Percentiles rank a stretch among this genome's conserved stretches.
phyloP scores from a whole-genome alignment of 2,113 vertebrate species.

The Zosterops hypoxanthus region DNA sequence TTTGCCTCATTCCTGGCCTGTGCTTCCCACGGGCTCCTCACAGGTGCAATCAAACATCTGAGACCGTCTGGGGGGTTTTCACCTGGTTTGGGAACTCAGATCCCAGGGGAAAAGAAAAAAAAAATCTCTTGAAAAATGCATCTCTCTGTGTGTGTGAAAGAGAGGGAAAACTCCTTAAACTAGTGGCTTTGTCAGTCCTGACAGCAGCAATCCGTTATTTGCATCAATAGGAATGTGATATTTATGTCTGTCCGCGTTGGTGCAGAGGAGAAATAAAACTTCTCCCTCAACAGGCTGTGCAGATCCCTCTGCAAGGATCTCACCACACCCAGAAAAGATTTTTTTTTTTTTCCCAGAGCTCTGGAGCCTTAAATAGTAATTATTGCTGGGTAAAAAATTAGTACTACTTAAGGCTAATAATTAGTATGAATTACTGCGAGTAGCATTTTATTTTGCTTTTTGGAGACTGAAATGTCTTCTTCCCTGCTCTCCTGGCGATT shows the following conservation, averaged over 20 bases:
- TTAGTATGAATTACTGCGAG: background rate
- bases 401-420: background rate
- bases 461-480: background rate
- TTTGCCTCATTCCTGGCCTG: background rate
- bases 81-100: background rate
- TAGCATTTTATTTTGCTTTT: constrained; percentile 4
- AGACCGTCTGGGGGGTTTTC: background rate
- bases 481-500: background rate
- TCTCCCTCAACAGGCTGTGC: background rate
- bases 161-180: background rate
- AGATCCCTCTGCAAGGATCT: background rate
- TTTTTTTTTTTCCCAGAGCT: background rate
- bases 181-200: background rate
- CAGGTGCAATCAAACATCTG: background rate
- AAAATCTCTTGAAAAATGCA: background rate
- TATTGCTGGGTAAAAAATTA: constrained; percentile 25
- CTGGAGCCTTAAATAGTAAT: constrained; percentile 1
- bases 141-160: background rate
- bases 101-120: background rate
- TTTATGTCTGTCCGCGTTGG: background rate
- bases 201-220: background rate
- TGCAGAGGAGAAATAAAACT: constrained; percentile 22
- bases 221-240: constrained; percentile 12
- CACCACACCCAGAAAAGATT: background rate
- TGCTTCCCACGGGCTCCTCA: background rate